Conservation (phyloP, 2,888 invertebrate species). For the Galeruca laticollis region DNA sequence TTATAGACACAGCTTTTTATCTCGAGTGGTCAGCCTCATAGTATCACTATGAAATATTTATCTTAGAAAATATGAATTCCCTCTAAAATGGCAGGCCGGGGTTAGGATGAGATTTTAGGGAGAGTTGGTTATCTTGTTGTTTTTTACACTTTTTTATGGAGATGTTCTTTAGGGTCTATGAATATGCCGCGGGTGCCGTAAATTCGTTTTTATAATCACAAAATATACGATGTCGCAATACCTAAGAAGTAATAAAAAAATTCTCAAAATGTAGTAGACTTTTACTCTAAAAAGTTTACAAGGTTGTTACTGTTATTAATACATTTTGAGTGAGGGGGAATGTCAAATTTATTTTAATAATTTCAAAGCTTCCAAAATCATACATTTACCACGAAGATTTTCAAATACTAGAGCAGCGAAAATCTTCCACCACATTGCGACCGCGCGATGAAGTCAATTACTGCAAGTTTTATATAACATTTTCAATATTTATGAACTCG, state of each 20-base stretch:
- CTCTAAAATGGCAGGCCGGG: constrained; percentile 21
- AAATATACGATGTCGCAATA: not conserved
- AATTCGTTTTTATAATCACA: not conserved
- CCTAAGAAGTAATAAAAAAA: not conserved
- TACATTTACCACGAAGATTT: too few relatives aligned
- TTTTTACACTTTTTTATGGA: constrained; percentile 24
- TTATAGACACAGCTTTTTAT: constrained; percentile 51
- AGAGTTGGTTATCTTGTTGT: constrained; percentile 14
- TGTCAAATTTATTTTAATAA: too few relatives aligned
- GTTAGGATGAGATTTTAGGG: constrained; percentile 27
- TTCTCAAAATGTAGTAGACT: not conserved
- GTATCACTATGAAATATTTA: constrained; percentile 49
- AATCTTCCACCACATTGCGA: too few relatives aligned
- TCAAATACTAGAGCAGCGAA: too few relatives aligned
- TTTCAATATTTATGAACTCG: too few relatives aligned
- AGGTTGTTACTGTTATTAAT: too few relatives aligned
- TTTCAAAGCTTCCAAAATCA: too few relatives aligned
- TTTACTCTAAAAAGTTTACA: too few relatives aligned
- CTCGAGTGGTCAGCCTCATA: constrained; percentile 47
- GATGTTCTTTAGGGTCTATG: constrained; percentile 11
- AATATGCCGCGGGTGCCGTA: not conserved
- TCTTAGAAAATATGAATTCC: constrained; percentile 45
- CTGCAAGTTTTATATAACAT: too few relatives aligned
- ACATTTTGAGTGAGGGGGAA: too few relatives aligned
- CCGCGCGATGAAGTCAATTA: too few relatives aligned